A percentile compares a stretch with the other conserved stretches of the same genome.
Conservation (phyloP, 92 coral and sea anemone genomes). For the Bergia puertoricense region DNA sequence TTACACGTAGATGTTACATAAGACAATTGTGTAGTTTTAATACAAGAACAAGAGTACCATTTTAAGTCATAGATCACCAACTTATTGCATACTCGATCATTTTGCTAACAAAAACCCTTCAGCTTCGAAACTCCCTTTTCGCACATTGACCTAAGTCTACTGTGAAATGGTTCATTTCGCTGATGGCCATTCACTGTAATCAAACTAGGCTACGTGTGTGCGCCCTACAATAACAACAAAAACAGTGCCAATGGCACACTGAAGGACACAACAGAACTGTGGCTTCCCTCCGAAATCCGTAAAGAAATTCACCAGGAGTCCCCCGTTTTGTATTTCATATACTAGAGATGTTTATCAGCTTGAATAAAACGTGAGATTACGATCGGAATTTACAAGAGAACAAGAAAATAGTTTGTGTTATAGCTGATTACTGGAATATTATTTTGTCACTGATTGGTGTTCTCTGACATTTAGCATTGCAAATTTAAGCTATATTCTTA, state of each 20-base stretch:
- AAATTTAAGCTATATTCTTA: neutral
- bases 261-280: neutral
- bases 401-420: constrained; percentile 19
- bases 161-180: too few relatives aligned
- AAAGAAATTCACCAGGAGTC: neutral
- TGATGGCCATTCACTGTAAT: too few relatives aligned
- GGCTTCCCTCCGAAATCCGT: neutral
- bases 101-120: neutral
- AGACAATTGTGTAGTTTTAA: neutral
- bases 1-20: neutral
- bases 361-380: constrained; percentile 19
- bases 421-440: neutral
- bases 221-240: neutral
- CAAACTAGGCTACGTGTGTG: neutral
- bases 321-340: neutral
- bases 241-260: neutral
- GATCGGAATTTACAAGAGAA: constrained; percentile 19
- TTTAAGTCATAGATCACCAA: too few relatives aligned
- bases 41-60: neutral
- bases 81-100: too few relatives aligned
- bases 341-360: constrained; percentile 8
- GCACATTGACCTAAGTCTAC: too few relatives aligned
- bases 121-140: neutral
- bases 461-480: neutral
- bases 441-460: neutral